Percentiles rank a stretch among this genome's conserved stretches.
phyloP scores from a whole-genome alignment of 1,140 invertebrate genomes.

The Eufriesea mexicana region DNA sequence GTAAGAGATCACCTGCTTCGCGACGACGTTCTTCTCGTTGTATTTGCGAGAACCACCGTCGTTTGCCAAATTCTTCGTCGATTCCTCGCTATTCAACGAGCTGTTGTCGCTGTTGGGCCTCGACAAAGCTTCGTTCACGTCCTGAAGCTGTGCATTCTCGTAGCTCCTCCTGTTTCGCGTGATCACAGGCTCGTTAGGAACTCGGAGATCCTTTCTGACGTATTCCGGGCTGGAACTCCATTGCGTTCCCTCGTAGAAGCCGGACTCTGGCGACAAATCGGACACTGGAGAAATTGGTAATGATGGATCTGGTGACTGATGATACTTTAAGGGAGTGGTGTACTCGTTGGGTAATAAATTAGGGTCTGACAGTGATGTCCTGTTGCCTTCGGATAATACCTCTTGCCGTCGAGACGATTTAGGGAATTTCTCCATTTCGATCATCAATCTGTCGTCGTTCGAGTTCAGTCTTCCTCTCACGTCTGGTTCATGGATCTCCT shows the following conservation, averaged over 20 bases:
- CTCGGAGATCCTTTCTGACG: constrained; percentile 28
- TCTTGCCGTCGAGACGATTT: background rate
- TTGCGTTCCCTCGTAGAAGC: constrained; percentile 65
- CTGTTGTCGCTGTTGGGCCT: constrained; percentile 54
- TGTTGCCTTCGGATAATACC: background rate
- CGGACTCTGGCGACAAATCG: constrained; percentile 66
- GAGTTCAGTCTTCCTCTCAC: constrained; percentile 31
- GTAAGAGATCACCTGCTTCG: constrained; percentile 63
- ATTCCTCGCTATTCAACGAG: constrained; percentile 67
- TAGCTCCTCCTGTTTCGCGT: constrained; percentile 67
- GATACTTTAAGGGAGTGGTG: background rate
- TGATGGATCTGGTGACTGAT: background rate
- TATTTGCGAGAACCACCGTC: constrained; percentile 20
- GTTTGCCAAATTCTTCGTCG: constrained; percentile 35
- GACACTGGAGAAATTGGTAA: constrained; percentile 44
- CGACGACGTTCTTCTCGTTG: constrained; percentile 12
- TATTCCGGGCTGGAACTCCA: constrained; percentile 60
- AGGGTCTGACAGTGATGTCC: constrained; percentile 9
- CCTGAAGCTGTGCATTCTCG: constrained; percentile 70
- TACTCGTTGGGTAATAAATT: constrained; percentile 27
- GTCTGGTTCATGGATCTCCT: constrained; percentile 43
- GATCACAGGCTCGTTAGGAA: constrained; percentile 48
- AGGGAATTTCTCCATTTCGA: constrained; percentile 25
- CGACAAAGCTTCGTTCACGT: constrained; percentile 61
- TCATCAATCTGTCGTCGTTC: constrained; percentile 29